Evolutionary conservation across 2,113 vertebrate genomes (phyloP).

Genomic region (Centrocercus urophasianus): DNA sequence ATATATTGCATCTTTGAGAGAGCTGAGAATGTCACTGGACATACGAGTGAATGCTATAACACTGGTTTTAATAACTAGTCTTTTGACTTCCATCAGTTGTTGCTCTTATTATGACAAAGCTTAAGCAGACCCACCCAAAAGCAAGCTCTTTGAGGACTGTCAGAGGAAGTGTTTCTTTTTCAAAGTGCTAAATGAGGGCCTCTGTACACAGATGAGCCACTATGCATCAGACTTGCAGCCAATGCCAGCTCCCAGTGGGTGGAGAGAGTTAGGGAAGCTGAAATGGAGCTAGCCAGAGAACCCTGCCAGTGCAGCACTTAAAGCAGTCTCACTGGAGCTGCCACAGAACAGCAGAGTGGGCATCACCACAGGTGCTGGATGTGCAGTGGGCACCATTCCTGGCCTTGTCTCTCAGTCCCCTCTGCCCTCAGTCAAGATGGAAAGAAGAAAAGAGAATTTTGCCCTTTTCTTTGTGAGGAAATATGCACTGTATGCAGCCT

Average conservation of each 20-base stretch:
- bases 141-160: neutral
- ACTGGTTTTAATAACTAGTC: neutral
- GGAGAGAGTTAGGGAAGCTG: neutral
- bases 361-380: no score
- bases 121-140: neutral
- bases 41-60: neutral
- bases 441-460: neutral
- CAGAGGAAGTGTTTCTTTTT: neutral
- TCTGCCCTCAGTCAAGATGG: neutral
- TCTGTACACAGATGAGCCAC: neutral
- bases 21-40: neutral
- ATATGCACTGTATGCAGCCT: neutral
- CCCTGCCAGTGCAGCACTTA: neutral
- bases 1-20: neutral
- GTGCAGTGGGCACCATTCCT: neutral
- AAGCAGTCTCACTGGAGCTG: neutral
- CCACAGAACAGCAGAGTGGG: no score
- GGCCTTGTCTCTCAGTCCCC: rapidly evolving
- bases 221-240: rapidly evolving
- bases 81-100: neutral
- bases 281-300: neutral
- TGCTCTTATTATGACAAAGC: neutral
- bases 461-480: neutral
- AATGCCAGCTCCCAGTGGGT: neutral
- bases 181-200: neutral